Conservation (phyloP, 2,113 vertebrate genomes). For the Cyanoliseus patagonus region DNA sequence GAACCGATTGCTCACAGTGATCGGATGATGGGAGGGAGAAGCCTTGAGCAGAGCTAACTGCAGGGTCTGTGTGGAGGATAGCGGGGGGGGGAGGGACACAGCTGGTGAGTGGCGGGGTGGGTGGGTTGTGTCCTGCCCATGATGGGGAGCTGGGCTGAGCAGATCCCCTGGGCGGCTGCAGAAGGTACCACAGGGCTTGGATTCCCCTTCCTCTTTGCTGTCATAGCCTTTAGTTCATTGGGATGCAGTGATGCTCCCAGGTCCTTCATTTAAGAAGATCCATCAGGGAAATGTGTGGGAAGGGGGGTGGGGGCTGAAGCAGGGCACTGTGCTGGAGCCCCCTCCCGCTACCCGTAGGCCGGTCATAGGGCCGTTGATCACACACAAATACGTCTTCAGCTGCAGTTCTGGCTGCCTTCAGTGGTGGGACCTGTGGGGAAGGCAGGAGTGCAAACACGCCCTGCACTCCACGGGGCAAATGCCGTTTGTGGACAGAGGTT, state of each 20-base stretch:
- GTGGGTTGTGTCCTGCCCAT: not conserved
- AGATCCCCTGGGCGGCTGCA: not conserved
- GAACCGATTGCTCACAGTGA: rapidly evolving
- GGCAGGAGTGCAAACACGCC: not conserved
- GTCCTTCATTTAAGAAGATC: not conserved
- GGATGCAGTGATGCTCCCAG: no score
- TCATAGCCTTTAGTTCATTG: rapidly evolving
- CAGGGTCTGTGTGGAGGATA: rapidly evolving
- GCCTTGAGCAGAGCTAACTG: not conserved
- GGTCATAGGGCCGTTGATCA: rapidly evolving
- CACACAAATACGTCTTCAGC: rapidly evolving
- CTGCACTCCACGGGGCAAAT: not conserved
- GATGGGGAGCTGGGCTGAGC: not conserved
- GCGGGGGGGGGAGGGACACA: rapidly evolving
- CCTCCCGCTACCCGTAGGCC: not conserved
- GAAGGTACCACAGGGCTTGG: not conserved
- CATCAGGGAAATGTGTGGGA: not conserved
- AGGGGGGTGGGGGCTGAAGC: rapidly evolving
- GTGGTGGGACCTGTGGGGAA: rapidly evolving
- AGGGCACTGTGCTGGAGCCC: no score
- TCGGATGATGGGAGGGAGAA: not conserved
- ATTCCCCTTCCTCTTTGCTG: no score
- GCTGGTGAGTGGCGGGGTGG: not conserved
- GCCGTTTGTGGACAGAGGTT: not conserved
- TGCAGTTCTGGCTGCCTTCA: not conserved